Conservation (phyloP, 1,140 invertebrate genomes). For the Meloidogyne hapla region DNA sequence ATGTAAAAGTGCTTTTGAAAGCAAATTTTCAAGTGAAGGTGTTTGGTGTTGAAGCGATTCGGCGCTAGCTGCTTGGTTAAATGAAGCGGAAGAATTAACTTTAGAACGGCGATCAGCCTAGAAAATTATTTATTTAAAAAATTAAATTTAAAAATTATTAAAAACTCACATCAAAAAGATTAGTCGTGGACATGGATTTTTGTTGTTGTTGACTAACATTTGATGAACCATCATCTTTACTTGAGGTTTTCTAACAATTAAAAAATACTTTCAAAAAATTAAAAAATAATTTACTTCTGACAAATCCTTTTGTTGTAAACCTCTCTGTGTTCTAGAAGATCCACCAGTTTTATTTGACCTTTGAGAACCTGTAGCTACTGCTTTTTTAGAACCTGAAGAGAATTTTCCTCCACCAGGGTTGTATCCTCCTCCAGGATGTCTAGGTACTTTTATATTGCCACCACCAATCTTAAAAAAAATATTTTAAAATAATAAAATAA, state of each 20-base stretch:
- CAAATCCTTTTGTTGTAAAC: conserved; percentile 2
- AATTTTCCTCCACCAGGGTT: not conserved
- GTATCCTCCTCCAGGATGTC: conserved; percentile 8
- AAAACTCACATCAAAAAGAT: conserved; percentile 51
- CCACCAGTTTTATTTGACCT: not conserved
- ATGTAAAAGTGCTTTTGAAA: conserved; percentile 45
- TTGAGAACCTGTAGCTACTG: not conserved
- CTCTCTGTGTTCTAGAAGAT: conserved; percentile 11
- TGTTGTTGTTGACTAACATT: conserved; percentile 29
- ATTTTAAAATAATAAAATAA: too few relatives aligned
- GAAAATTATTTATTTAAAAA: not conserved
- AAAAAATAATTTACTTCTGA: conserved; percentile 2
- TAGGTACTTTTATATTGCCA: conserved; percentile 21
- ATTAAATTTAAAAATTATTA: not conserved
- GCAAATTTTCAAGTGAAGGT: conserved; percentile 58
- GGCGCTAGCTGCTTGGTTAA: conserved; percentile 57
- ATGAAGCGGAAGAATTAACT: conserved; percentile 41
- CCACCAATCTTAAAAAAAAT: not conserved
- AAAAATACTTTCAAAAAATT: not conserved
- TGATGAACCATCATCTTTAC: not conserved
- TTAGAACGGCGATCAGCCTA: conserved; percentile 21
- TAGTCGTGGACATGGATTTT: conserved; percentile 63
- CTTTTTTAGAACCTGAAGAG: not conserved
- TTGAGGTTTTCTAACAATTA: conserved; percentile 15
- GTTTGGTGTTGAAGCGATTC: conserved; percentile 60